Conservation (phyloP, 2,113 vertebrate genomes). For the Panthera uncia region DNA sequence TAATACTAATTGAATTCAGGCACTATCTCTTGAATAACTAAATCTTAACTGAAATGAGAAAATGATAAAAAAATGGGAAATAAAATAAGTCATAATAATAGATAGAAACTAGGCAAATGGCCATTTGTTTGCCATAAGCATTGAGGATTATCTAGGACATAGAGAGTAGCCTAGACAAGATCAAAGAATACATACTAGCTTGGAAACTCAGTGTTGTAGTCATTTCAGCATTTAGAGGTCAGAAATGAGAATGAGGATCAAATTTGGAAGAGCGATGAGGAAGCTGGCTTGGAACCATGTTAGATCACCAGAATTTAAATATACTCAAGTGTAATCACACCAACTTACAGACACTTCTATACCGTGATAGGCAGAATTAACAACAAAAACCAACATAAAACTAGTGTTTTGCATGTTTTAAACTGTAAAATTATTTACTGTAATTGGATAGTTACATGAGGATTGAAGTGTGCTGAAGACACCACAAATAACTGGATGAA, state of each 20-base stretch:
- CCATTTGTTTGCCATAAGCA: not conserved
- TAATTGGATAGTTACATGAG: not conserved
- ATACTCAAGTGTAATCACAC: not conserved
- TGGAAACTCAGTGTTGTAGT: not conserved
- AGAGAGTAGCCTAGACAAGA: not conserved
- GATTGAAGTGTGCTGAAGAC: not conserved
- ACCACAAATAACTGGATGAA: not conserved
- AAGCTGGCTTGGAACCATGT: not conserved
- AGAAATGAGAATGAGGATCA: not conserved
- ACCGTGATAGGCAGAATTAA: not conserved
- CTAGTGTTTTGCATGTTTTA: not conserved
- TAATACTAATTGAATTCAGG: not conserved
- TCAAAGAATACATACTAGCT: not conserved
- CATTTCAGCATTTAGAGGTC: not conserved
- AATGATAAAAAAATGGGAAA: not conserved
- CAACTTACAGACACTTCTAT: not conserved
- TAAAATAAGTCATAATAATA: not conserved
- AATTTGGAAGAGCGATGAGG: not conserved
- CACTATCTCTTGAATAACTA: not conserved
- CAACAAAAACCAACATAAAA: not conserved
- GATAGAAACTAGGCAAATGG: not conserved
- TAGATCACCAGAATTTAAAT: not conserved
- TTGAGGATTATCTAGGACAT: not conserved
- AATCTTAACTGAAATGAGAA: not conserved
- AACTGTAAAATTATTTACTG: not conserved